Conservation (phyloP, 2,888 invertebrate genomes). For the Sturmia bella region DNA sequence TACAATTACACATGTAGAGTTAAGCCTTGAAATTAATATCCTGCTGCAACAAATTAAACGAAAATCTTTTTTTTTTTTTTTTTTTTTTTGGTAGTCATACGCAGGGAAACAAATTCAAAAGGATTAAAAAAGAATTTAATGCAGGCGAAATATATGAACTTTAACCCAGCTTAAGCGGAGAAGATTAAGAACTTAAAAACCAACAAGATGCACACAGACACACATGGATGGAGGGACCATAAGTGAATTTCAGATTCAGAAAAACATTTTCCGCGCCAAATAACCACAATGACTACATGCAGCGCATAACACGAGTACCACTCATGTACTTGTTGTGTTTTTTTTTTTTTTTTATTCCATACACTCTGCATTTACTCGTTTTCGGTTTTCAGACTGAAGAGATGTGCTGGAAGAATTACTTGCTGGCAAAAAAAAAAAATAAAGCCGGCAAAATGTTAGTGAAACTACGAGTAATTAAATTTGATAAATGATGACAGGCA, state of each 20-base stretch:
- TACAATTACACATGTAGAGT: too few species aligned
- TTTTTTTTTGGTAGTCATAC: too few species aligned
- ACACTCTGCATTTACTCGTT: neutral
- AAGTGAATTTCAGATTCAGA: constrained; percentile 20
- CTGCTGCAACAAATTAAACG: too few species aligned
- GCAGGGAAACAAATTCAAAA: constrained; percentile 8
- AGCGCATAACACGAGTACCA: constrained; percentile 44
- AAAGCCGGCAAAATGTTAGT: constrained; percentile 26
- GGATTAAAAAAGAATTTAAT: constrained; percentile 33
- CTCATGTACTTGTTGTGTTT: constrained; percentile 51
- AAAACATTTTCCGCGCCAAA: constrained; percentile 56
- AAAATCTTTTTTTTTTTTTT: too few species aligned
- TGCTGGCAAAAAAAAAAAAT: neutral
- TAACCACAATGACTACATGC: constrained; percentile 62
- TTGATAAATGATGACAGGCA: constrained; percentile 71
- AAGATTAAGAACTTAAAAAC: constrained; percentile 33
- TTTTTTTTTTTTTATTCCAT: constrained; percentile 11
- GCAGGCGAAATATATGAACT: constrained; percentile 13
- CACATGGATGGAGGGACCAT: neutral
- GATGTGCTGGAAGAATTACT: constrained; percentile 48
- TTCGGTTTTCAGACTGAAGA: constrained; percentile 29
- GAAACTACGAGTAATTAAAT: constrained; percentile 71
- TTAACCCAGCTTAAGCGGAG: constrained; percentile 10
- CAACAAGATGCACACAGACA: neutral
- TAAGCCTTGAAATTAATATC: too few species aligned